Evolutionary conservation across 2,797 vertebrate species (phyloP), one percentile per base, ranked within the genome.

Genomic region (Monodelphis domestica): DNA sequence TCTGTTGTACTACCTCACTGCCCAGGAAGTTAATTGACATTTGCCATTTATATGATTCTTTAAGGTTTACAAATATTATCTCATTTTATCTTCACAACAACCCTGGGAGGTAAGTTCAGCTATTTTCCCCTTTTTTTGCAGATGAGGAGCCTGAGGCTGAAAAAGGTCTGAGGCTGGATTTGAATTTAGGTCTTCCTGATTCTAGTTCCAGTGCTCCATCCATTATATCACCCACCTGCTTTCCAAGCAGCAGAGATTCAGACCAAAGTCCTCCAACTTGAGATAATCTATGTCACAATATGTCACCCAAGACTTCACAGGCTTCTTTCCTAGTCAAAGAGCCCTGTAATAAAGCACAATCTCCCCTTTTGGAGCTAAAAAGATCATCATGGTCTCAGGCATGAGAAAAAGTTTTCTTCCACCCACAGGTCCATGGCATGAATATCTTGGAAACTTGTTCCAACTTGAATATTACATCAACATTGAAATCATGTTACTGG

Each of bases 331-430:
- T 89, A 59, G 54, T 90, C 90, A 92, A 95, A 97, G 97, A 95
- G 89, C 94, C 53, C 59, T 93, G 93, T 96, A 93, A 96, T 97
- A 96, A 97, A 94, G 56, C 92, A 70, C 95, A 93, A 4, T 94
- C 91, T 95, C 94, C 93, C 59, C 97, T 97, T 93, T 97, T 97
- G 96, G 94, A 96, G 96, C 97, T 98, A 94, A 97, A 97, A 97
- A 98, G 94, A 96, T n/a, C 88, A 63, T 90, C 96, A 96, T 91
- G 91, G 91, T 97, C 93, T 95, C 84, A 92, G 96, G 90, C 97
- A 91, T 56, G 96, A 97, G 63, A 96, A 96, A 90, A 97, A 96
- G 53, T 96, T 97, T 98, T 98, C 97, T 97, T 98, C 98, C 98
- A 96, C 98, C 98, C 97, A 98, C 98, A 96, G 70, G 17, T 94